Conservation (phyloP, 35 echinoderm and acorn worm genomes). For the Nesometra sesokonis region DNA sequence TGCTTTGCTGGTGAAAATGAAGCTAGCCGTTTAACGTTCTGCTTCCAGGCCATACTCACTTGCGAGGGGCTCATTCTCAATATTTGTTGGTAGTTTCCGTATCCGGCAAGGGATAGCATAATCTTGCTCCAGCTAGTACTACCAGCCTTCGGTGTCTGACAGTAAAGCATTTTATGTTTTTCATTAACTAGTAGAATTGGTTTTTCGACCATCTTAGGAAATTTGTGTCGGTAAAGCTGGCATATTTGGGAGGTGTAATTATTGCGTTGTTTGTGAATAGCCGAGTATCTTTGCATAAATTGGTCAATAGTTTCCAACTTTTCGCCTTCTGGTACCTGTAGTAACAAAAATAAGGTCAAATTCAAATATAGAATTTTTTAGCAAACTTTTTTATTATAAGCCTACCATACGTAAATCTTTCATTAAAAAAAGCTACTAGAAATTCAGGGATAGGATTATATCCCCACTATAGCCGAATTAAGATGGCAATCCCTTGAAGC, state of each 20-base stretch:
- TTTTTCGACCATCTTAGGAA: background rate
- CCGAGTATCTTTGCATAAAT: background rate
- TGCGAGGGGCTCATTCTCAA: constrained; percentile 36
- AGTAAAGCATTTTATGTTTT: constrained; percentile 73
- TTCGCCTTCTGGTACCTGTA: too few species aligned
- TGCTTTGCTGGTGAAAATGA: constrained; percentile 14
- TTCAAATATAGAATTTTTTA: too few species aligned
- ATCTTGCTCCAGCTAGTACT: constrained; percentile 78
- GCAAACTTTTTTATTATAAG: too few species aligned
- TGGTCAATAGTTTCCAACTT: background rate
- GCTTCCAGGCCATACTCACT: constrained; percentile 23
- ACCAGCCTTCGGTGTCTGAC: constrained; percentile 63
- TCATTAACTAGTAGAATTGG: constrained; percentile 49
- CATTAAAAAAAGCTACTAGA: too few species aligned
- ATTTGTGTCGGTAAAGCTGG: background rate
- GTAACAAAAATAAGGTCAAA: too few species aligned
- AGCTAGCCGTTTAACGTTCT: constrained; percentile 26
- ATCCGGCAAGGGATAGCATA: constrained; percentile 49
- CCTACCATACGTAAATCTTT: too few species aligned
- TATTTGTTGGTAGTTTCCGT: constrained; percentile 5
- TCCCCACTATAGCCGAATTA: too few species aligned
- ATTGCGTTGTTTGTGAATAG: background rate
- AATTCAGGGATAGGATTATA: too few species aligned
- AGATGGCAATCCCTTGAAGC: too few species aligned
- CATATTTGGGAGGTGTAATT: background rate